Evolutionary conservation across 64 coral and sea anemone species (phyloP).

Genomic region (Actinia tenebrosa): DNA sequence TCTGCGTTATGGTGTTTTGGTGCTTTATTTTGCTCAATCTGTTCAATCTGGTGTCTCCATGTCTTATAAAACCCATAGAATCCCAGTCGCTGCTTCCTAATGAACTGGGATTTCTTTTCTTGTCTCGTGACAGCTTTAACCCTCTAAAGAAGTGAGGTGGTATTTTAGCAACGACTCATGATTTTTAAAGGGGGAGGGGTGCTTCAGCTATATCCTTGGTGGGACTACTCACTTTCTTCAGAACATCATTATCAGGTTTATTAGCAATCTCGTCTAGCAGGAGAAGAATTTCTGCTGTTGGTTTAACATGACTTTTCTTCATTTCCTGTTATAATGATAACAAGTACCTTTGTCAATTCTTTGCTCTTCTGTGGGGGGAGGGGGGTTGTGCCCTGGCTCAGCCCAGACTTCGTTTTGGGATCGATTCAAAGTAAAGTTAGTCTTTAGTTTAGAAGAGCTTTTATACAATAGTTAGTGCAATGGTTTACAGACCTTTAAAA

Average conservation of each 20-base stretch:
- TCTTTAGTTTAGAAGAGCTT: no score
- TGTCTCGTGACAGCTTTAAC: background rate
- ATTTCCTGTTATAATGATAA: conserved; percentile 36
- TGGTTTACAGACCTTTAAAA: conserved; percentile 59
- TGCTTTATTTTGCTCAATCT: background rate
- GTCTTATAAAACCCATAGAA: conserved; percentile 10
- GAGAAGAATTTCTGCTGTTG: conserved; percentile 38
- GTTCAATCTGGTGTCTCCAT: conserved; percentile 1
- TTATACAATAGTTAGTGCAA: background rate
- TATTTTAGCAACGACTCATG: background rate
- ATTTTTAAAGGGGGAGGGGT: background rate
- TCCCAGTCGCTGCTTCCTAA: background rate
- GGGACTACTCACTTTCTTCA: background rate
- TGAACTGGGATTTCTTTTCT: background rate
- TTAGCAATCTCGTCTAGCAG: conserved; percentile 32
- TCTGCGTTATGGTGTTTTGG: background rate
- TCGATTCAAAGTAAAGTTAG: no score
- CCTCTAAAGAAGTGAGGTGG: background rate
- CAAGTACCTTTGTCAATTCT: background rate
- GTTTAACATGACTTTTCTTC: conserved; percentile 43
- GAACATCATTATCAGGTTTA: conserved; percentile 10
- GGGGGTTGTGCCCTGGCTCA: no score
- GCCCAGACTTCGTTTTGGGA: no score
- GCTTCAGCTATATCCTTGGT: background rate
- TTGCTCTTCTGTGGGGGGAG: no score